phyloP scores from a whole-genome alignment of 1,140 invertebrate species.

The Ephestia elutella region DNA sequence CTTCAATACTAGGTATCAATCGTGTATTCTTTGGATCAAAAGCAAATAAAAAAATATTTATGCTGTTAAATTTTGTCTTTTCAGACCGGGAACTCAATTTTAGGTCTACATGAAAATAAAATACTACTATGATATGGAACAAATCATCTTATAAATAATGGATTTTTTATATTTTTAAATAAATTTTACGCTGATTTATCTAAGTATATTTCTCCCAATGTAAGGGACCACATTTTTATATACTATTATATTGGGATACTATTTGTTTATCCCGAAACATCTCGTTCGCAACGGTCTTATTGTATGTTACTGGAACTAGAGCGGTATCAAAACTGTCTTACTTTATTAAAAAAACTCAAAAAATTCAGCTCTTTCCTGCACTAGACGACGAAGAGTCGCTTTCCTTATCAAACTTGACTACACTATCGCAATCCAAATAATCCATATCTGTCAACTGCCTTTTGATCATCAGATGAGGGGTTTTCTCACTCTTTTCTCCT shows the following conservation, averaged over 20 bases:
- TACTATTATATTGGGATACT: neutral
- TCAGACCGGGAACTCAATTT: no score
- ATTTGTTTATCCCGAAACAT: neutral
- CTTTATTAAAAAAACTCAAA: neutral
- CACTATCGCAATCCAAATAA: conserved; percentile 51
- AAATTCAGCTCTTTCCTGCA: conserved; percentile 20
- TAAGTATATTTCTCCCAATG: no score
- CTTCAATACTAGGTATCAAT: no score
- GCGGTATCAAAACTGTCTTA: neutral
- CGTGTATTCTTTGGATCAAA: no score
- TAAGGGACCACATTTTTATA: no score
- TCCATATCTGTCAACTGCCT: conserved; percentile 54
- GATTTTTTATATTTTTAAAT: no score
- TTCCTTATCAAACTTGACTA: conserved; percentile 39
- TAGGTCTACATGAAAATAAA: no score
- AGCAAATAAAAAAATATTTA: no score
- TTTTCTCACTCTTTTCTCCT: conserved; percentile 75
- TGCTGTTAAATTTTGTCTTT: no score
- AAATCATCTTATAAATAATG: neutral
- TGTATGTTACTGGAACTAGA: neutral
- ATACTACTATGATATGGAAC: neutral
- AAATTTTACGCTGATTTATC: no score
- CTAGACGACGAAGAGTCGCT: conserved; percentile 12
- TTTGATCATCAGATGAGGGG: conserved; percentile 71
- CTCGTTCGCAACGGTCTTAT: neutral